Evolutionary conservation across 1,140 invertebrate genomes (phyloP), one percentile per base, ranked within the genome.

Genomic region (Venturia canescens): DNA sequence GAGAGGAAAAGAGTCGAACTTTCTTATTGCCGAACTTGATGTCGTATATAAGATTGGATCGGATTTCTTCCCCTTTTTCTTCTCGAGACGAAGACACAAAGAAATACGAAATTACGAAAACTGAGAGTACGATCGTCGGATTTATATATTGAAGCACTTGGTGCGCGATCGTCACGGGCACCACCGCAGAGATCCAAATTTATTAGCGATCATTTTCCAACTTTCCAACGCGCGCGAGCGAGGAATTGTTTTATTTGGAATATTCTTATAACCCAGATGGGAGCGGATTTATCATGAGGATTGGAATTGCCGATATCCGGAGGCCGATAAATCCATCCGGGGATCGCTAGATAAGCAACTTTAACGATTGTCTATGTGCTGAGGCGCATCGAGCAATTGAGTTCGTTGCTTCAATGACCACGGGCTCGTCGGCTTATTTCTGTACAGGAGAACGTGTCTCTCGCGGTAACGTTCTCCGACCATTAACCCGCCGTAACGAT

Each of bases 21-120:
- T 91, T 90, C 88, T 90, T 90, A 90, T 90, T 90, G 89, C 89
- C 89, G 84, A 91, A 90, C 89, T 91, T 87, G 89, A 89, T 86
- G 86, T 87, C 87, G 85, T 82, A 86, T 16, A 86, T 82, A 83
- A 88, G 44, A 90, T 90, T 89, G 87, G 85, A 87, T 90, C 78
- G 84, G 84, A 86, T 86, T 82, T 80, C 82, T 82, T 81, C 72
- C 53, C 44, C 67, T 44, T 60, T 70, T 34, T 67, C 26, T 34
- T 34, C 31, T 7, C 27, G 9, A 57, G 53, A 27, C 23, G 18
- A 71, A 44, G 11, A n/a, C n/a, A 44, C 18, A 71, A 7, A 16
- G 50, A 74, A 71, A 71, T 31, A 71, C 21, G 57, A 63, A 63
- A 26, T 26, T n/a, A 63, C 57, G 21, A 63, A 63, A 26, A 63